Conservation (phyloP, 2,797 vertebrate species). For the Brachyalestes nurse region DNA sequence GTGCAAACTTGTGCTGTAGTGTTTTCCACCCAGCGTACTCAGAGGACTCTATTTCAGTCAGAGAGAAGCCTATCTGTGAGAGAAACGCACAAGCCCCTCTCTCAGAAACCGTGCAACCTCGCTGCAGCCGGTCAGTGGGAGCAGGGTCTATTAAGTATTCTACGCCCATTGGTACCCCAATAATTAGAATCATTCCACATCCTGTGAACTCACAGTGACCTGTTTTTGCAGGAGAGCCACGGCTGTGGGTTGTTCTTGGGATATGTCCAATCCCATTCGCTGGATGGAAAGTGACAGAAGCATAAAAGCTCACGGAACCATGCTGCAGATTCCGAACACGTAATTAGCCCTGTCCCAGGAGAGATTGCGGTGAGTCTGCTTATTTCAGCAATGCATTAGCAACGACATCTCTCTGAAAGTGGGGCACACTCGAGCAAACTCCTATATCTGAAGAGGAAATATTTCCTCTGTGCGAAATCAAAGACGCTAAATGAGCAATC, state of each 20-base stretch:
- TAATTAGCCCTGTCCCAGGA: slow-evolving; percentile 79
- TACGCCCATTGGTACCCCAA: slow-evolving; percentile 66
- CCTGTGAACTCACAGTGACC: slow-evolving; percentile 74
- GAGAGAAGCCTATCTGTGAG: slow-evolving; percentile 22
- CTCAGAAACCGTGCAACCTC: slow-evolving; percentile 42
- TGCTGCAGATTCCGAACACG: slow-evolving; percentile 77
- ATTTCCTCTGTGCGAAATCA: slow-evolving; percentile 21
- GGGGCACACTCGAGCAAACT: slow-evolving; percentile 61
- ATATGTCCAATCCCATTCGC: slow-evolving; percentile 76
- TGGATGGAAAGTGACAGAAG: slow-evolving; percentile 80
- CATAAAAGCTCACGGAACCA: slow-evolving; percentile 75
- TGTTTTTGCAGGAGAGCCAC: slow-evolving; percentile 71
- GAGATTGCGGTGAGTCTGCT: slow-evolving; percentile 70
- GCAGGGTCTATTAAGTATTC: slow-evolving; percentile 64
- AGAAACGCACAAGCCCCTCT: slow-evolving; percentile 45
- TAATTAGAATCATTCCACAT: slow-evolving; percentile 79
- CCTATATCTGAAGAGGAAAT: slow-evolving; percentile 43
- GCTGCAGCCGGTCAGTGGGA: slow-evolving; percentile 49
- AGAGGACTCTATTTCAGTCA: slow-evolving; percentile 33
- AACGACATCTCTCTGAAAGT: slow-evolving; percentile 67
- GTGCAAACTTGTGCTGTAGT: slow-evolving; percentile 15
- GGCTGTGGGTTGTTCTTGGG: slow-evolving; percentile 77
- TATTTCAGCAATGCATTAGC: slow-evolving; percentile 75
- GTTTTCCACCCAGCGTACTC: slow-evolving; percentile 20
- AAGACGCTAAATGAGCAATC: slow-evolving; percentile 38